Base-by-base conservation (phyloP, 2,113 vertebrate genomes). In the Oncorhynchus gorbuscha region DNA sequence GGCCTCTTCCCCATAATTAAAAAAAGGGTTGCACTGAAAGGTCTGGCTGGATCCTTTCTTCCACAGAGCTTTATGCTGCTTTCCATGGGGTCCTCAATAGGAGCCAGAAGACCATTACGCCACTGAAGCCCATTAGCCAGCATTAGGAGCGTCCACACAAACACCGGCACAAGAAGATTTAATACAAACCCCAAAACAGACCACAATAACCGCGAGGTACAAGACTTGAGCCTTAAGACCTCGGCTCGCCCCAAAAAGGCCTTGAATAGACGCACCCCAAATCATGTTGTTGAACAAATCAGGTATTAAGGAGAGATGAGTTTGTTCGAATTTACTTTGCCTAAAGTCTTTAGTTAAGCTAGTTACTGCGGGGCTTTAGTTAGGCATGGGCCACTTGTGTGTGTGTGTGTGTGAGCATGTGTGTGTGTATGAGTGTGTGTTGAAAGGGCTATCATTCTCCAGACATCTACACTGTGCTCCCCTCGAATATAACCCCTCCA, bases 231-330 rank as follows among this genome's bases (percentile, higher is more conserved):
- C 96, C 96, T 97, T 96, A 97, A 96, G 96, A 97, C 96, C 97
- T 96, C 95, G 92, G 96, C 97, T 97, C 90, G 91, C 91, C 90
- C 92, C 89, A 90, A 93, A 93, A 94, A 88, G 87, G 86, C 82
- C 90, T 87, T 94, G 97, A 99, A 99, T 99, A 97, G 97, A 97
- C 93, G 95, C 92, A 93, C 94, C 95, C 95, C 95, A 98, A 98
- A 99, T 98, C 97, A 97, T 95, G 97, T 98, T 99, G 97, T 99
- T 96, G 96, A 98, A 99, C 97, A 99, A 99, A 99, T 99, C 97
- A 98, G 97, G 97, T 97, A 99, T 99, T 98, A 99, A 92, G 89
- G 87, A 93, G 89, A 92, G 92, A 96, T 95, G 96, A 96, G 97
- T 98, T 98, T 96, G 97, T 97, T 96, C 94, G 96, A 98, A 96